Percentiles rank a stretch among this genome's conserved stretches.
Evolutionary conservation across 2,888 invertebrate species (phyloP).

Genomic region (Tetropium fuscum): DNA sequence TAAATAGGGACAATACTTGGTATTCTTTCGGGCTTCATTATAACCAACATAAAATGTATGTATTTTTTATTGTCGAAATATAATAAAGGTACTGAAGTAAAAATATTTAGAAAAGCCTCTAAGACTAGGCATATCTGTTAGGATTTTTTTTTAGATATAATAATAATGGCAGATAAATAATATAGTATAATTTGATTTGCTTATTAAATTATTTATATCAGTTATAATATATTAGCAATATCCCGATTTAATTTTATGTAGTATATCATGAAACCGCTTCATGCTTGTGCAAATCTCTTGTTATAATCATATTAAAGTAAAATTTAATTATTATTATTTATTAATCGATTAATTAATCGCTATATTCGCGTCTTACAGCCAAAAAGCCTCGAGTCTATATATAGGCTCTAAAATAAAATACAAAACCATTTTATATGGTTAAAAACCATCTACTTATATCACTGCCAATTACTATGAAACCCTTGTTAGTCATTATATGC

Average conservation of each 20-base stretch:
- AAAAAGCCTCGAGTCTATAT: conserved; percentile 40
- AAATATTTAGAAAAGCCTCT: too few relatives aligned
- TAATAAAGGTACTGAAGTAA: too few relatives aligned
- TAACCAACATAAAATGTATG: conserved; percentile 5
- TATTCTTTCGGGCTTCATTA: not conserved
- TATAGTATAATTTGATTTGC: too few relatives aligned
- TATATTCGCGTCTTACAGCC: conserved; percentile 46
- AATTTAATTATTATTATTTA: conserved; percentile 43
- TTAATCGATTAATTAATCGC: conserved; percentile 50
- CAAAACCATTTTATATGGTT: too few relatives aligned
- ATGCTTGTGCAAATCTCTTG: conserved; percentile 62
- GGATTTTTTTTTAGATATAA: too few relatives aligned
- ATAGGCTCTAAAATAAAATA: too few relatives aligned
- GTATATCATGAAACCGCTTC: conserved; percentile 62
- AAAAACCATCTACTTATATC: too few relatives aligned
- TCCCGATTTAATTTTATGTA: conserved; percentile 41
- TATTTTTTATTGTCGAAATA: too few relatives aligned
- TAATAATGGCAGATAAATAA: too few relatives aligned
- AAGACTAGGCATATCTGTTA: too few relatives aligned
- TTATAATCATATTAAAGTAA: conserved; percentile 50
- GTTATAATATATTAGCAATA: conserved; percentile 12
- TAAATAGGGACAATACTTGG: conserved; percentile 31
- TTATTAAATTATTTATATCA: not conserved
- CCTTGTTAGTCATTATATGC: too few relatives aligned
- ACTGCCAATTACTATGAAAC: too few relatives aligned